These are phyloP conservation scores for Chaetodon auriga DNA, from an alignment of 2,113 vertebrate genomes.

Conservation along the genomic window DNA sequence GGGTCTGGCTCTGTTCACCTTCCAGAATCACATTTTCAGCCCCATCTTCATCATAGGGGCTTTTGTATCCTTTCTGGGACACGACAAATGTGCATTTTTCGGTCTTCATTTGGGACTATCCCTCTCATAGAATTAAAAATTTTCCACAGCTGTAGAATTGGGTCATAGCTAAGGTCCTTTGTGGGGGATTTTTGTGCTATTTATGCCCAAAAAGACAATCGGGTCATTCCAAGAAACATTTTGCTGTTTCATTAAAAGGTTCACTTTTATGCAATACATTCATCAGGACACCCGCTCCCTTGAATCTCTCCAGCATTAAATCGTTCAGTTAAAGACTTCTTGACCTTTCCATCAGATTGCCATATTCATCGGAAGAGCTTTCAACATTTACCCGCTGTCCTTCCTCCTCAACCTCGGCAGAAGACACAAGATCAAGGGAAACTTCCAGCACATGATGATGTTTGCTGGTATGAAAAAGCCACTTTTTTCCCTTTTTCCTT, in stretches of 20 bases:
- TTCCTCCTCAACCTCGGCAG: conserved; percentile 96
- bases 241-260: not conserved
- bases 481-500: not conserved
- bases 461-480: conserved; percentile 89
- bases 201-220: not conserved
- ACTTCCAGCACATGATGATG: conserved; percentile 99
- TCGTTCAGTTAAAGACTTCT: conserved; percentile 63
- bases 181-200: not conserved
- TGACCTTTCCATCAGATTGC: conserved; percentile 88
- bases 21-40: conserved; percentile 98
- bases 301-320: not conserved
- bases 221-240: not conserved
- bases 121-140: not conserved
- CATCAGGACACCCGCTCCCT: not conserved
- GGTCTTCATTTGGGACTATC: not conserved
- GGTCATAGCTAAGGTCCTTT: not conserved
- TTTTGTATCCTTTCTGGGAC: conserved; percentile 92
- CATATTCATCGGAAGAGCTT: conserved; percentile 94
- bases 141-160: conserved; percentile 4
- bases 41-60: conserved; percentile 95
- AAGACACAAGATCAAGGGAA: conserved; percentile 96
- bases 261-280: not conserved
- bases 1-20: conserved; percentile 97
- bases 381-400: conserved; percentile 95
- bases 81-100: not conserved